Evolutionary conservation across 2,888 invertebrate species (phyloP), one percentile per base, ranked within the genome.

Genomic region (Sesamia inferens): DNA sequence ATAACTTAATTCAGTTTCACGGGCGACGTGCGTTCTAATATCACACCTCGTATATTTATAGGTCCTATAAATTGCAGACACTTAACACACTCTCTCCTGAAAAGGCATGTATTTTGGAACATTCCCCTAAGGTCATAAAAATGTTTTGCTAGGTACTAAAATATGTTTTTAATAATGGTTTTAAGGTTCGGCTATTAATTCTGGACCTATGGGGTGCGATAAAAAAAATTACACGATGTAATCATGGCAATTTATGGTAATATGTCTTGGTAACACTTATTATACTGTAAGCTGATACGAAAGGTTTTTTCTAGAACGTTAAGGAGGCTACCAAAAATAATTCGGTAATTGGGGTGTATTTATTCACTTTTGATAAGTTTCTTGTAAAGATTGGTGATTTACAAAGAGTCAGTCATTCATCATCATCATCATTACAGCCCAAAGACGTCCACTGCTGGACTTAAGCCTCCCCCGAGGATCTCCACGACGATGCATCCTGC

Each of bases 91-190:
- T 79, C 72, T 58, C 76, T 65, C 74, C 69, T 62, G 66, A 74
- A 83, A 81, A 73, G 81, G 75, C 81, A 76, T 75, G 76, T 82
- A 77, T 76, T 74, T 82, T 61, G 67, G 74, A 68, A 85, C 75
- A 81, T 81, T 85, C 78, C 84, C 62, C 62, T 76, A 64, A 66
- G 82, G 76, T 75, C 81, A 84, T 84, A 85, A 85, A 81, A 85
- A 83, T 83, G 81, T 84, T 85, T 82, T 78, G 78, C 74, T 78
- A 81, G 76, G 67, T 82, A 82, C 79, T 82, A 86, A 87, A 87
- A 87, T 83, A 86, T 87, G 80, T 74, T 76, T 84, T 83, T 87
- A 85, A 86, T 87, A 87, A 83, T 77, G 78, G 78, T 74, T 72
- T 77, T 71, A 74, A 64, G 73, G 77, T 80, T 71, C 48, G 66